Evolutionary conservation across 2,888 invertebrate genomes (phyloP), one percentile per base, ranked within the genome.

Genomic region (Drosophila crucigera): DNA sequence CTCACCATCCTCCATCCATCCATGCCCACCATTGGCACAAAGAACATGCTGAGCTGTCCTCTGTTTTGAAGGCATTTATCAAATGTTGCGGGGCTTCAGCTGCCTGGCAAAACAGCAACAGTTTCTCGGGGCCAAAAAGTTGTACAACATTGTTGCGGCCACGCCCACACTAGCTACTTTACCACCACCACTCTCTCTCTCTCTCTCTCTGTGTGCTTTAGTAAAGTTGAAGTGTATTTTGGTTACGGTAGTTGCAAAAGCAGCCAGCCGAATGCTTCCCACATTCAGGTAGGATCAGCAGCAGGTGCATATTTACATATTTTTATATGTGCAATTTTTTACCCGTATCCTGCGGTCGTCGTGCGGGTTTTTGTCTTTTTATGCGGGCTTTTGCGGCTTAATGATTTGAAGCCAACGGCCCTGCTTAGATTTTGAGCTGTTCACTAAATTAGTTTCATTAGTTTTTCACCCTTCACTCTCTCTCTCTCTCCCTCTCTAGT

Each of bases 241-340:
- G 54, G 73, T 66, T 72, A 62, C 63, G 47, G 39, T 39, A 58
- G 68, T 60, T 68, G 70, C 39, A 28, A 31, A 28, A 52, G 43
- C 47, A 25, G 47, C 47, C 25, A 25, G 47, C 43, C 63, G n/a
- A 73, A 55, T 37, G 37, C 55, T 59, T 67, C 35, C 56, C 47
- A 49, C 9, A n/a, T 30, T n/a, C 41, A 39, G 25, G 14, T 16
- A 50, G 74, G 62, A 78, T 68, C 82, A 76, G 78, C 71, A 85
- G 70, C 88, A 87, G 87, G 88, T 87, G 87, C 81, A 81, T 82
- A 90, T 90, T 90, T 90, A 85, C 87, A 87, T 87, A 81, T 88
- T 76, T 82, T 76, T 68, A 66, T 78, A 54, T 56, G 49, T 71
- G 72, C 55, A 68, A 80, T 78, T 78, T 78, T 76, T 79, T 59